Evolutionary conservation across 2,113 vertebrate genomes (phyloP).

Genomic region (Spermophilus dauricus): DNA sequence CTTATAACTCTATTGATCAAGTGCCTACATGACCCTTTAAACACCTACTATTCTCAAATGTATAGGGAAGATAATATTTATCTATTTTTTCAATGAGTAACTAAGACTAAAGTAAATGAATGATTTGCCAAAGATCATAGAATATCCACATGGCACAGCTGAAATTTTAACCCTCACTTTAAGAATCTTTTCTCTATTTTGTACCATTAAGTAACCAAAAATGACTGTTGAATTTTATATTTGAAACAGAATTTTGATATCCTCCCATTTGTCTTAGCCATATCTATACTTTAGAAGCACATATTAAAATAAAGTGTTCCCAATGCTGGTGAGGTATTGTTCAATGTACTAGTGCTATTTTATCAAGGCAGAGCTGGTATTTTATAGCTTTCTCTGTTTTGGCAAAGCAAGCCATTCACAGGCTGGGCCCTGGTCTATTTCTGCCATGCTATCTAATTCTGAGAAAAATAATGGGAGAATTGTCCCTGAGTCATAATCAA

Average conservation of each 20-base stretch:
- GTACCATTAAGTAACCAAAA: background rate
- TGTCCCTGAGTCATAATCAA: background rate
- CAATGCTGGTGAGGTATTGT: background rate
- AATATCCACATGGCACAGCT: background rate
- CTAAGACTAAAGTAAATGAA: background rate
- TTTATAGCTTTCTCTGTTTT: background rate
- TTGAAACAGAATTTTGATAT: background rate
- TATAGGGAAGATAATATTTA: background rate
- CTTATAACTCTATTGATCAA: background rate
- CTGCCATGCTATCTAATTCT: background rate
- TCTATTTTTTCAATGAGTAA: background rate
- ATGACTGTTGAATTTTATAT: background rate
- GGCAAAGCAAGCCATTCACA: background rate
- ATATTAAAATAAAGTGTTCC: background rate
- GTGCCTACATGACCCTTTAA: background rate
- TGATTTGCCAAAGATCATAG: background rate
- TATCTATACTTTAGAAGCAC: background rate
- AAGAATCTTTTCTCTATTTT: background rate
- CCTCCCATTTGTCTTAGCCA: background rate
- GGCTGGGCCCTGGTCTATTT: background rate
- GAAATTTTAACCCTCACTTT: background rate
- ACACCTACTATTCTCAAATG: background rate
- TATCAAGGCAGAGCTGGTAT: rapidly evolving
- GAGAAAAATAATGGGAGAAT: background rate
- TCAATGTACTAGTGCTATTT: background rate